Percentiles rank a stretch among this genome's conserved stretches.
Evolutionary conservation across 2,113 vertebrate genomes (phyloP).

Genomic region (Ictalurus furcatus): DNA sequence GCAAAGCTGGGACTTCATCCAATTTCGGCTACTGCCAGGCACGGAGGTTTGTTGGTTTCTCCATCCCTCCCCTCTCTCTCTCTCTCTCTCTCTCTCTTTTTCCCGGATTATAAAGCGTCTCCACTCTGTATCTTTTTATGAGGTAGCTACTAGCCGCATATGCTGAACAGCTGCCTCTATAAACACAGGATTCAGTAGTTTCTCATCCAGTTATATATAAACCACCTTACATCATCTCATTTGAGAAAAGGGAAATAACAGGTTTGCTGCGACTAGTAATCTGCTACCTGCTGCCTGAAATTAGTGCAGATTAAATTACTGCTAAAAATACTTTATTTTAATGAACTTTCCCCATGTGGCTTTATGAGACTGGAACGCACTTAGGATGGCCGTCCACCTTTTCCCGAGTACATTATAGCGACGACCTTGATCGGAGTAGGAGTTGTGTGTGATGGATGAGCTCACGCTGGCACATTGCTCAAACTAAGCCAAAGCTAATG

Average conservation of each 20-base stretch:
- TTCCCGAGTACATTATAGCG: not conserved
- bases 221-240: slow-evolving; percentile 39
- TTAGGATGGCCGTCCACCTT: not conserved
- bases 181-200: slow-evolving; percentile 45
- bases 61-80: slow-evolving; percentile 9
- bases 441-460: not conserved
- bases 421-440: not conserved
- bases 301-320: not conserved
- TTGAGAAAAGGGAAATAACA: slow-evolving; percentile 27
- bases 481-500: slow-evolving; percentile 2
- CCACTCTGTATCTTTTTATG: slow-evolving; percentile 19
- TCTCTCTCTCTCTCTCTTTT: not conserved
- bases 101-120: slow-evolving; percentile 25
- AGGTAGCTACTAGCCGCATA: slow-evolving; percentile 47
- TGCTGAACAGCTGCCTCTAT: slow-evolving; percentile 49
- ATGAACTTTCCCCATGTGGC: not conserved
- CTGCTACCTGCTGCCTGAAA: slow-evolving; percentile 13
- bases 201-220: slow-evolving; percentile 39
- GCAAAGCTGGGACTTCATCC: slow-evolving; percentile 16
- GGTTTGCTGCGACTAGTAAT: slow-evolving; percentile 5
- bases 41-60: slow-evolving; percentile 12
- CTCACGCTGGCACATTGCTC: not conserved
- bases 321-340: not conserved
- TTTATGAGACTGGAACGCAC: not conserved
- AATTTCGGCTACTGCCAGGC: slow-evolving; percentile 13